Evolutionary conservation across 2,113 vertebrate genomes (phyloP), one percentile per base, ranked within the genome.

Genomic region (Bucco capensis): DNA sequence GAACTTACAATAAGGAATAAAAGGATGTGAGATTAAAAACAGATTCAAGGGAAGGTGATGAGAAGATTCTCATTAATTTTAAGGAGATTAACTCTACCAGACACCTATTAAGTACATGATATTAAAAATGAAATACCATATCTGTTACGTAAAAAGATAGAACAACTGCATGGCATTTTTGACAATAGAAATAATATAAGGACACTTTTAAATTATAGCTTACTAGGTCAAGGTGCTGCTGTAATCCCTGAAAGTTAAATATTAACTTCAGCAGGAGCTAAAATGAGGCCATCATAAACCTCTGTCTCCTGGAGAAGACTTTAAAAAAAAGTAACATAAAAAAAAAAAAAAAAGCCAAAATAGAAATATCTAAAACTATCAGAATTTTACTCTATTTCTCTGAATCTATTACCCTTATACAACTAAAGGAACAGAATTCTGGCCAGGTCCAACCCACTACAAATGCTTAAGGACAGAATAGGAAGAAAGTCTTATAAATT

Each of bases 1-100:
- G 22, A 88, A 69, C 19, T 35, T 70, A 65, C 92, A 87, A 75
- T 57, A 74, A 75, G 18, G 33, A 92, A 49, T 65, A 53, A 72
- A 88, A 83, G 5, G 4, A 87, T 62, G 9, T 25, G 13, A 75
- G 19, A 23, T 40, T 83, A 74, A 79, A 94, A 88, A 6, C 8
- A 25, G 37, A 46, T 75, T 10, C 19, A 37, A 90, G 5, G 16
- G 8, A 93, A 86, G 6, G 8, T 62, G 46, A 69, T 76, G 53
- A 83, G 53, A 94, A 78, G 21, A 79, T 74, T 90, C 5, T 9
- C 9, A 25, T 65, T 89, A 86, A 35, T 25, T 80, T 86, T 71
- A 74, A 86, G n/a, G 22, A 89, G 22, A 76, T 70, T 83, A 69
- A 60, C 21, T 53, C n/a, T 76, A 64, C 18, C 7, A 51, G 38